phyloP scores from a whole-genome alignment of 2,797 vertebrate species.

The Moxostoma hubbsi region DNA sequence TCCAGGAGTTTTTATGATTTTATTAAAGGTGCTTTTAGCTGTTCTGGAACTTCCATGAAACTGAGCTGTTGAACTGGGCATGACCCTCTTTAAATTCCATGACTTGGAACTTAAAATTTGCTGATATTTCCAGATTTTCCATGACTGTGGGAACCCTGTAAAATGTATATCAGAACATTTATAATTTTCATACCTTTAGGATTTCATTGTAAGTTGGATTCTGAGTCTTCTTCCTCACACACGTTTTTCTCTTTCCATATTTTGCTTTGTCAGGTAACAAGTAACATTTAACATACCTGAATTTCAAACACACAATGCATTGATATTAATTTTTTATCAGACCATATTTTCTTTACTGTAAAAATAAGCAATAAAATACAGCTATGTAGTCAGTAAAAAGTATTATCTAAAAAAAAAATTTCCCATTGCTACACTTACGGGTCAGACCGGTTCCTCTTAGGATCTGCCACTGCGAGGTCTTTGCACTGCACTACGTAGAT shows the following conservation, averaged over 20 bases:
- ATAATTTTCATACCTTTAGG: conserved; percentile 79
- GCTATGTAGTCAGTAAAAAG: neutral
- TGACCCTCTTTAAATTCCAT: too few species aligned
- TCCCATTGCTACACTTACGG: conserved; percentile 80
- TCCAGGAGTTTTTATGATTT: too few species aligned
- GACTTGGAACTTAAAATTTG: too few species aligned
- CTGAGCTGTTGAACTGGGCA: too few species aligned
- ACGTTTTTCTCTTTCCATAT: conserved; percentile 92
- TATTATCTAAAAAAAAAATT: conserved; percentile 14
- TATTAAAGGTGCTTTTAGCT: too few species aligned
- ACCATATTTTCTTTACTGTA: too few species aligned
- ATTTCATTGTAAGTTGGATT: conserved; percentile 94
- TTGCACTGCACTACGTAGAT: conserved; percentile 91
- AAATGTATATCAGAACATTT: neutral
- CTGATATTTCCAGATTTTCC: too few species aligned
- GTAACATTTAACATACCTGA: conserved; percentile 94
- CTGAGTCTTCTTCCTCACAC: conserved; percentile 89
- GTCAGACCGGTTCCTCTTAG: conserved; percentile 88
- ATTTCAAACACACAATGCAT: conserved; percentile 44
- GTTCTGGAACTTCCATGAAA: too few species aligned
- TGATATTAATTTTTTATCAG: neutral
- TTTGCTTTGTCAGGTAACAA: conserved; percentile 90
- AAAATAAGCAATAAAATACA: too few species aligned
- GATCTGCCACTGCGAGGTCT: conserved; percentile 85
- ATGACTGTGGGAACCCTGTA: too few species aligned